Evolutionary conservation across 2,113 vertebrate species (phyloP).

Genomic region (Vanacampus margaritifer): DNA sequence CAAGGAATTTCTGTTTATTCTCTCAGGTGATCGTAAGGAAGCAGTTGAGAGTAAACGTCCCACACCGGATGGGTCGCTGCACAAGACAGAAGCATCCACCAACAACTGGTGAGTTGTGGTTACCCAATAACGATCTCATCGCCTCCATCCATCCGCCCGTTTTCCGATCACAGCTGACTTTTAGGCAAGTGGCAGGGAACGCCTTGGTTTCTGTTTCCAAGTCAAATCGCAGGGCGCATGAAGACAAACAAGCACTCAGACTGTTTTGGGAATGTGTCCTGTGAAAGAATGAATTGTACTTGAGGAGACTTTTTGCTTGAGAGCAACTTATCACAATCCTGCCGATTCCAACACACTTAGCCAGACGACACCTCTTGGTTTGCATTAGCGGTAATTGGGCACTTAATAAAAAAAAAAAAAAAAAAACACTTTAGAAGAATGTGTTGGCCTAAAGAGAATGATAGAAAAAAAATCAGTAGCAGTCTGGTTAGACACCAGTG

Average conservation of each 20-base stretch:
- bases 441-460: too few relatives aligned
- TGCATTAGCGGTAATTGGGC: too few relatives aligned
- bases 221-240: neutral
- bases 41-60: conserved; percentile 57
- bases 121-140: neutral
- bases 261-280: neutral
- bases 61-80: conserved; percentile 49
- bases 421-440: too few relatives aligned
- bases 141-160: neutral
- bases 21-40: conserved; percentile 70
- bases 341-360: too few relatives aligned
- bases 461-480: too few relatives aligned
- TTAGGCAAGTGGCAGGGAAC: neutral
- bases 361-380: too few relatives aligned
- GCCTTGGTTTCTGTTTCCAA: neutral
- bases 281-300: neutral
- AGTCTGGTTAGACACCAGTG: too few relatives aligned
- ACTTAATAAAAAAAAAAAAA: too few relatives aligned
- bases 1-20: conserved; percentile 38
- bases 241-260: neutral
- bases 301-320: too few relatives aligned
- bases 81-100: conserved; percentile 48
- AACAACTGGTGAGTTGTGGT: conserved; percentile 61
- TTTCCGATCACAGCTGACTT: neutral
- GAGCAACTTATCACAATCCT: too few relatives aligned